These are phyloP conservation scores for Olivierus martensii DNA, from an alignment of 1,140 invertebrate species.

Conservation along the genomic window DNA sequence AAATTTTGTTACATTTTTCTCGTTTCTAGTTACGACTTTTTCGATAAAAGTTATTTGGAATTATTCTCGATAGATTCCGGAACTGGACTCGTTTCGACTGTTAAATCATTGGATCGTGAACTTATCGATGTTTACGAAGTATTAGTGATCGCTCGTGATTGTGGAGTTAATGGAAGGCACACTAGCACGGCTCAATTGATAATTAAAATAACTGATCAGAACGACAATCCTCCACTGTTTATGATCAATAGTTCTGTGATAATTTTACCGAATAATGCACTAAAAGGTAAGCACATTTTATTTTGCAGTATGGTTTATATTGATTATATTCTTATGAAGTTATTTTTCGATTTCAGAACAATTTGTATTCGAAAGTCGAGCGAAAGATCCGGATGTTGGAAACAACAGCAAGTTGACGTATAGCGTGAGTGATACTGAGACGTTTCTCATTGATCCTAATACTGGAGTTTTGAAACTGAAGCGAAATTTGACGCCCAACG, in stretches of 20 bases:
- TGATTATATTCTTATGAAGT: no score
- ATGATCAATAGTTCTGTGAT: slow-evolving; percentile 25
- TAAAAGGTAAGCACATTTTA: no score
- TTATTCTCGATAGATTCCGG: slow-evolving; percentile 65
- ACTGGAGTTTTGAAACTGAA: slow-evolving; percentile 43
- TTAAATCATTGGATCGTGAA: slow-evolving; percentile 72
- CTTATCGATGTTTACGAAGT: slow-evolving; percentile 57
- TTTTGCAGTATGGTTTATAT: no score
- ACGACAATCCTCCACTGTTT: slow-evolving; percentile 77
- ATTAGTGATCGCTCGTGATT: slow-evolving; percentile 41
- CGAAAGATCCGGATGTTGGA: slow-evolving; percentile 74
- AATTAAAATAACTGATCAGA: slow-evolving; percentile 72
- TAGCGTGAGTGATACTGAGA: slow-evolving; percentile 72
- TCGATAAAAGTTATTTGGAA: slow-evolving; percentile 2
- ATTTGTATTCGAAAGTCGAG: slow-evolving; percentile 39
- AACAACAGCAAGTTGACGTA: slow-evolving; percentile 80
- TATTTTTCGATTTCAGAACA: no score
- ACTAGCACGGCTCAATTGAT: slow-evolving; percentile 49
- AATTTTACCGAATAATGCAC: no score
- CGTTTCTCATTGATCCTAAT: slow-evolving; percentile 82
- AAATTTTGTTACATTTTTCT: no score
- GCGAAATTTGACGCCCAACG: no score
- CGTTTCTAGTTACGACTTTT: no score
- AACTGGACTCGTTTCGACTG: slow-evolving; percentile 56
- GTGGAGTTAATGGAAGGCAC: slow-evolving; percentile 48